Evolutionary conservation across 2,113 vertebrate genomes (phyloP).

Genomic region (Eupsittula cactorum): DNA sequence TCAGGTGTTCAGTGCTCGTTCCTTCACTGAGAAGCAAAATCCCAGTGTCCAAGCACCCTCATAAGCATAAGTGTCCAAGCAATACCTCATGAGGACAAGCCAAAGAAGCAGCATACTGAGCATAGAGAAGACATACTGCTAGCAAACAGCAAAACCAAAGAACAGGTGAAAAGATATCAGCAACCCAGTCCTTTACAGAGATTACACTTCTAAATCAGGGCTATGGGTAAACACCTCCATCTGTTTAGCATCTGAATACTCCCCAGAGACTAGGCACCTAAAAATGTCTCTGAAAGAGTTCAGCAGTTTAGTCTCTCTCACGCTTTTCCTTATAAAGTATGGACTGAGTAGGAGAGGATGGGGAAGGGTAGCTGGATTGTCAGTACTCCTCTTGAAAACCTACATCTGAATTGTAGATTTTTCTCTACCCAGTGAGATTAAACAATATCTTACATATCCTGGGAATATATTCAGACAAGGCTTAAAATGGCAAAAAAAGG

Average conservation of each 20-base stretch:
- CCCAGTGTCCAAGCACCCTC: background rate
- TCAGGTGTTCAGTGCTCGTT: background rate
- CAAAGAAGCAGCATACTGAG: background rate
- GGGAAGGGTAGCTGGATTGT: background rate
- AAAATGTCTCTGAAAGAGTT: background rate
- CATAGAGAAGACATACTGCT: background rate
- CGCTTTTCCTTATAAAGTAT: background rate
- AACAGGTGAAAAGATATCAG: background rate
- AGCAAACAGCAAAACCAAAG: background rate
- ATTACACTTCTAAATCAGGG: background rate
- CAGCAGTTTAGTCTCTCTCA: background rate
- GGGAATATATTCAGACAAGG: background rate
- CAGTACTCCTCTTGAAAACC: background rate
- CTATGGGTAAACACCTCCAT: background rate
- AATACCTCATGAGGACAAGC: background rate
- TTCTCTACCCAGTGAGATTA: background rate
- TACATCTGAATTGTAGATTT: background rate
- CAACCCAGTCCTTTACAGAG: background rate
- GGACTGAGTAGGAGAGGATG: background rate
- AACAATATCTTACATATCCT: background rate
- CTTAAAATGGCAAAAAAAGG: background rate
- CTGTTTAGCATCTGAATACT: background rate
- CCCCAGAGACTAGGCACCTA: background rate
- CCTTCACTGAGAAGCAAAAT: background rate
- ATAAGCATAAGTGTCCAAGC: background rate